A percentile compares a stretch with the other conserved stretches of the same genome.
phyloP scores from a whole-genome alignment of 2,797 vertebrate genomes.

The Prionace glauca region DNA sequence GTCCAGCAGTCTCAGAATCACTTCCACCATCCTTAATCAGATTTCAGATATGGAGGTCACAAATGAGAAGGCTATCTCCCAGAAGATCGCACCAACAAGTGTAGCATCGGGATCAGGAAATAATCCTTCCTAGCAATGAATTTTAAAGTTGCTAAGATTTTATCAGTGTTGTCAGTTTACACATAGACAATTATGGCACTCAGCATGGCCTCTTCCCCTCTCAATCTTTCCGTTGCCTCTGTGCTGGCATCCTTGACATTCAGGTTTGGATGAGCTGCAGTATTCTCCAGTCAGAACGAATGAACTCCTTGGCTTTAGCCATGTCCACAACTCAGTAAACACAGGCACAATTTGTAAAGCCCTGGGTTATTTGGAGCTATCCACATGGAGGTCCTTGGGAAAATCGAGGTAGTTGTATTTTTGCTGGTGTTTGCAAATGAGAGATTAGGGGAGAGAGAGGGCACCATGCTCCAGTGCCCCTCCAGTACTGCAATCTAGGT shows the following conservation, averaged over 20 bases:
- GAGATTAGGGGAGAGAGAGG: not conserved
- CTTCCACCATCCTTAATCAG: too few relatives aligned
- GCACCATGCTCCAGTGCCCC: not conserved
- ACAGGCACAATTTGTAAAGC: not conserved
- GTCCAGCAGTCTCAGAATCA: too few relatives aligned
- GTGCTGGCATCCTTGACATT: not conserved
- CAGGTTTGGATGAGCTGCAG: too few relatives aligned
- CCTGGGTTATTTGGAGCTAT: not conserved
- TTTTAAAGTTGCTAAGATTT: too few relatives aligned
- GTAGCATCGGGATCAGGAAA: too few relatives aligned
- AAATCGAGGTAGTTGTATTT: not conserved
- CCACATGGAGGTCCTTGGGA: not conserved
- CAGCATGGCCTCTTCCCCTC: too few relatives aligned
- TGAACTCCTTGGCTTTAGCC: not conserved
- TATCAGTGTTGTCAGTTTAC: too few relatives aligned
- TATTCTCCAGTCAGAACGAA: not conserved
- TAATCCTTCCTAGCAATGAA: too few relatives aligned
- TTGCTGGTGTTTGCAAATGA: not conserved
- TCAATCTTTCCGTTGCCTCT: too few relatives aligned
- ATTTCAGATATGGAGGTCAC: too few relatives aligned
- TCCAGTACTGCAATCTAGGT: not conserved
- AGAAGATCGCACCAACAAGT: too few relatives aligned
- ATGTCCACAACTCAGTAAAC: not conserved
- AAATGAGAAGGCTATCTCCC: too few relatives aligned
- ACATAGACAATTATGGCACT: not conserved